A percentile compares a stretch with the other conserved stretches of the same genome.
These are phyloP conservation scores for Aricia agestis DNA, from an alignment of 1,140 invertebrate species.

Conservation along the genomic window DNA sequence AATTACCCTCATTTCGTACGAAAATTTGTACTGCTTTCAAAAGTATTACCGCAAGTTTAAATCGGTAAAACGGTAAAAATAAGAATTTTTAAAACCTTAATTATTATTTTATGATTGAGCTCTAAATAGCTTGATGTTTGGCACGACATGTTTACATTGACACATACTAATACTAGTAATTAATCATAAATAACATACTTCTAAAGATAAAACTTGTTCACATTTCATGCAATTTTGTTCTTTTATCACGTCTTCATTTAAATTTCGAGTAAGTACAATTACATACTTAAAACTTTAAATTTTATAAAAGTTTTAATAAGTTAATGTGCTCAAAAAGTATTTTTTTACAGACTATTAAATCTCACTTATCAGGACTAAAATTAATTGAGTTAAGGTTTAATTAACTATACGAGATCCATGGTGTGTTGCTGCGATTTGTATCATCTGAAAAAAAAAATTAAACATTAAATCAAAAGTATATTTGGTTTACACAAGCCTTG, in stretches of 20 bases:
- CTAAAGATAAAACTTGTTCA: not conserved
- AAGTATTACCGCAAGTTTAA: not conserved
- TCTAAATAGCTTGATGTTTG: not conserved
- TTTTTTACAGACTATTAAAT: conserved; percentile 21
- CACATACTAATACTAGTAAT: conserved; percentile 3
- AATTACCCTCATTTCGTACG: not conserved
- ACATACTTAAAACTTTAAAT: conserved; percentile 6
- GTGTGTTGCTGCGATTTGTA: conserved; percentile 43
- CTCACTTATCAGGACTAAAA: conserved; percentile 28
- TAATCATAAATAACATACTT: conserved; percentile 1
- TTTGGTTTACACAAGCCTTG: too few relatives aligned
- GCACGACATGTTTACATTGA: conserved; percentile 11
- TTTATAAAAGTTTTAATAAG: conserved; percentile 25
- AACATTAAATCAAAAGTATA: conserved; percentile 1
- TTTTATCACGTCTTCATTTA: not conserved
- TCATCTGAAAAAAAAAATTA: conserved; percentile 22
- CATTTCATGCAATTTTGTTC: not conserved
- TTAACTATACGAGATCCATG: conserved; percentile 48
- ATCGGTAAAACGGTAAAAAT: too few relatives aligned
- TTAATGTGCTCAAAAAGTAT: conserved; percentile 26
- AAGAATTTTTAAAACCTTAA: conserved; percentile 2
- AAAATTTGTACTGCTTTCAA: not conserved
- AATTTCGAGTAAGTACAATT: not conserved
- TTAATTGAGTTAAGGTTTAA: conserved; percentile 18
- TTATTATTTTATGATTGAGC: conserved; percentile 10